These are phyloP conservation scores for Oithona nana DNA, from an alignment of 2,888 invertebrate species.

Conservation along the genomic window DNA sequence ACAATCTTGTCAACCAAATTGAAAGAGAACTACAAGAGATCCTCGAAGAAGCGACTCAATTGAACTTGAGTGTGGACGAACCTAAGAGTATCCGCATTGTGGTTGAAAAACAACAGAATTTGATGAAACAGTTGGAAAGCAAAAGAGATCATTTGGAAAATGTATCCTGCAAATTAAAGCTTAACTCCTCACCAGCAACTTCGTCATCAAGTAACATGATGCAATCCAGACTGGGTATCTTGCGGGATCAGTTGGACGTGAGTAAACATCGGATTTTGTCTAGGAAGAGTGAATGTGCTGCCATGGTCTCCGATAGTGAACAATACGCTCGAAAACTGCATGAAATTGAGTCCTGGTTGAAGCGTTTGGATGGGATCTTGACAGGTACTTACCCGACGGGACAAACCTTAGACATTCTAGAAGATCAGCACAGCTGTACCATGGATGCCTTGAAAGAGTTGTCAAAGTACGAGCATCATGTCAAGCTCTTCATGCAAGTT, in stretches of 20 bases:
- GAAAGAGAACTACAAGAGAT: neutral
- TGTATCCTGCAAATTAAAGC: neutral
- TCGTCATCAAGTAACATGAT: neutral
- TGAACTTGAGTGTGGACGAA: neutral
- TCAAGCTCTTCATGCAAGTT: neutral
- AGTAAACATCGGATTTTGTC: slow-evolving; percentile 35
- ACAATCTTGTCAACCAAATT: neutral
- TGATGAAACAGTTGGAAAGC: neutral
- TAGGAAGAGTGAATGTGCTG: slow-evolving; percentile 67
- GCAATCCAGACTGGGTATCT: neutral
- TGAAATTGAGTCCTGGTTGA: slow-evolving; percentile 80
- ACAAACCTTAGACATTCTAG: neutral
- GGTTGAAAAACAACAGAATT: neutral
- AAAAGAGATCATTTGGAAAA: neutral
- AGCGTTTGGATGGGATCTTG: slow-evolving; percentile 46
- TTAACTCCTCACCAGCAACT: too few relatives aligned
- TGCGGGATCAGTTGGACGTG: neutral
- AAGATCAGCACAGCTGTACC: neutral
- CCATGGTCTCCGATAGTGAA: slow-evolving; percentile 81
- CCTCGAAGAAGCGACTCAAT: neutral
- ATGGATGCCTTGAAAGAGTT: neutral
- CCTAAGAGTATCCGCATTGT: neutral
- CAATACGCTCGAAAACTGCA: slow-evolving; percentile 69
- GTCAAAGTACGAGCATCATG: neutral
- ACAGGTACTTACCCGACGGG: neutral